phyloP scores from a whole-genome alignment of 2,113 vertebrate species.

The Pachycephala philippinensis region DNA sequence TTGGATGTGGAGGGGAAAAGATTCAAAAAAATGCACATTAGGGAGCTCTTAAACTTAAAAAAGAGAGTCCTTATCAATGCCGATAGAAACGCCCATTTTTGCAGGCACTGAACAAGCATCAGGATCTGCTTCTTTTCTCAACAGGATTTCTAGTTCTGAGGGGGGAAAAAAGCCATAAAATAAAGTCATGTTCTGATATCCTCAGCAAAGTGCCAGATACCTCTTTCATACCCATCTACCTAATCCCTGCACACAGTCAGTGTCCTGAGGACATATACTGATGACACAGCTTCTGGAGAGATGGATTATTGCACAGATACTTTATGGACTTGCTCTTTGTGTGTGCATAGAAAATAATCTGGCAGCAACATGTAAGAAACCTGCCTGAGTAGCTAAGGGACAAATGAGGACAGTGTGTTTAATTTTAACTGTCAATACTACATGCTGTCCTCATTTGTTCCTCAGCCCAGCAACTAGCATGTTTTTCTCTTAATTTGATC shows the following conservation, averaged over 20 bases:
- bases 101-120: background rate
- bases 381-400: background rate
- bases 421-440: conserved; percentile 10
- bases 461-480: conserved; percentile 14
- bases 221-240: background rate
- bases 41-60: background rate
- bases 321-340: background rate
- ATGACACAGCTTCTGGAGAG: background rate
- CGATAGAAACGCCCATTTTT: background rate
- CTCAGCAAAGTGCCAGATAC: background rate
- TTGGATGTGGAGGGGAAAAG: background rate
- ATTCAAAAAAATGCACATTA: background rate
- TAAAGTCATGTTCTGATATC: background rate
- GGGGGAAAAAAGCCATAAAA: rapidly evolving
- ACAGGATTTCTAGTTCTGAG: background rate
- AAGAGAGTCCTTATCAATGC: background rate
- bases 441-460: conserved; percentile 45
- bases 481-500: conserved; percentile 43
- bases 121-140: background rate
- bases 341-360: background rate
- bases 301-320: background rate
- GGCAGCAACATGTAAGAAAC: background rate
- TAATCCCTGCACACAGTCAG: background rate
- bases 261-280: background rate
- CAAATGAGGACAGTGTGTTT: conserved; percentile 31